These are phyloP conservation scores for Amblyornis subalaris DNA, from an alignment of 2,113 vertebrate species.

Conservation along the genomic window DNA sequence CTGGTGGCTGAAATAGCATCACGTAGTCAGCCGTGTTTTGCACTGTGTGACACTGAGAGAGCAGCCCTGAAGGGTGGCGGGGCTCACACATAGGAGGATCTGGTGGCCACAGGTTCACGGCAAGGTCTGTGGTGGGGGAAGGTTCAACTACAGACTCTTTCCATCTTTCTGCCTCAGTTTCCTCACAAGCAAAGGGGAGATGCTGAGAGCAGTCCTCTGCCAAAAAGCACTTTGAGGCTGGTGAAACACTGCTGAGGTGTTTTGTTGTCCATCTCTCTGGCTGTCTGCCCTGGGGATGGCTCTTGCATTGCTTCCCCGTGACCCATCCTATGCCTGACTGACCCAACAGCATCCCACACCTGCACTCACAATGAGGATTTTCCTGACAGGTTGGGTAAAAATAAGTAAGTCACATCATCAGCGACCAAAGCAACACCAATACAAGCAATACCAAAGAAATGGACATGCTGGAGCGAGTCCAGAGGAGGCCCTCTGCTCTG, in stretches of 20 bases:
- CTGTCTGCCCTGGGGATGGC: background rate
- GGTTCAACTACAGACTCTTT: background rate
- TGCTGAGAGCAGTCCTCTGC: background rate
- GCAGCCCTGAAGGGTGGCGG: background rate
- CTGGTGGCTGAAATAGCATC: background rate
- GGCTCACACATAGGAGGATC: rapidly evolving
- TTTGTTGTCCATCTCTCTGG: background rate
- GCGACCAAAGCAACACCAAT: background rate
- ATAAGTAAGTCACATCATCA: background rate
- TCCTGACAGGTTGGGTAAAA: background rate
- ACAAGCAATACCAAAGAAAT: background rate
- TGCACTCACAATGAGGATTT: rapidly evolving
- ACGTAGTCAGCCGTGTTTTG: background rate
- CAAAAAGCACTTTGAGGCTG: background rate
- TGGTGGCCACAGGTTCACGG: background rate
- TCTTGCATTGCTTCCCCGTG: background rate
- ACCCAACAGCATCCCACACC: rapidly evolving
- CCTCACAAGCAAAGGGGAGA: background rate
- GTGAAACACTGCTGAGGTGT: background rate
- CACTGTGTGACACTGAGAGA: background rate
- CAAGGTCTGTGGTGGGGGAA: rapidly evolving
- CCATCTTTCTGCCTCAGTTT: background rate
- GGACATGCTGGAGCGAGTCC: background rate
- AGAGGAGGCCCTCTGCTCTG: background rate
- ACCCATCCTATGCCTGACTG: background rate